Evolutionary conservation across 1,140 invertebrate genomes (phyloP).

Genomic region (Procambarus virginalis): DNA sequence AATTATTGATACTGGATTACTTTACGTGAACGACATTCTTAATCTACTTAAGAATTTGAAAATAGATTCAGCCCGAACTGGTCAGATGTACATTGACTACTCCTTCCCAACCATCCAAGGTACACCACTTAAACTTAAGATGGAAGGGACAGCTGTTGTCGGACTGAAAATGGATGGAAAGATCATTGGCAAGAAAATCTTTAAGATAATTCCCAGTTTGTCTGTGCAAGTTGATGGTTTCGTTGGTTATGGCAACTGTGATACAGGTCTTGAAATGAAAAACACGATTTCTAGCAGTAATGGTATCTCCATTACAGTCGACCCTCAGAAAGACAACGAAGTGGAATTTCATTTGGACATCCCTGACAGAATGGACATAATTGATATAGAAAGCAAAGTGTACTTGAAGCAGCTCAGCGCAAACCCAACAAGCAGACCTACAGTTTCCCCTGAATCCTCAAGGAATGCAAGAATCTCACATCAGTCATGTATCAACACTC

Average conservation of each 20-base stretch:
- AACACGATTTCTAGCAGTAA: constrained; percentile 7
- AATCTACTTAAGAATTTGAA: neutral
- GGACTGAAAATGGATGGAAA: constrained; percentile 29
- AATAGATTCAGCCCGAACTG: constrained; percentile 6
- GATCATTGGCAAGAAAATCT: neutral
- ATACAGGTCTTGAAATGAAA: constrained; percentile 27
- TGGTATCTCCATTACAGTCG: constrained; percentile 20
- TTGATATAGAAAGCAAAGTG: constrained; percentile 12
- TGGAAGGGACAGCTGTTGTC: constrained; percentile 10
- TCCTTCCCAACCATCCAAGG: constrained; percentile 51
- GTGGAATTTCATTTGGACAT: constrained; percentile 26
- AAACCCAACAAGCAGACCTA: neutral
- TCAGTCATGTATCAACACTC: constrained; percentile 13
- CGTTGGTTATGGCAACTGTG: constrained; percentile 26
- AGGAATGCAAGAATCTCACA: neutral
- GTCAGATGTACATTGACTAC: constrained; percentile 26
- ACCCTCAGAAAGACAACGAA: neutral
- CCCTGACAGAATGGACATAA: constrained; percentile 39
- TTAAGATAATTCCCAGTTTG: constrained; percentile 21
- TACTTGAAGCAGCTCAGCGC: neutral
- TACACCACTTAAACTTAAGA: constrained; percentile 33
- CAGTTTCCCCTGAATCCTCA: neutral
- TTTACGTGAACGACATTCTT: neutral
- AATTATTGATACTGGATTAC: neutral
- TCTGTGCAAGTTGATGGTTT: constrained; percentile 40